A percentile compares a stretch with the other conserved stretches of the same genome.
Conservation (phyloP, 1,140 invertebrate genomes). For the Hormaphis cornu region DNA sequence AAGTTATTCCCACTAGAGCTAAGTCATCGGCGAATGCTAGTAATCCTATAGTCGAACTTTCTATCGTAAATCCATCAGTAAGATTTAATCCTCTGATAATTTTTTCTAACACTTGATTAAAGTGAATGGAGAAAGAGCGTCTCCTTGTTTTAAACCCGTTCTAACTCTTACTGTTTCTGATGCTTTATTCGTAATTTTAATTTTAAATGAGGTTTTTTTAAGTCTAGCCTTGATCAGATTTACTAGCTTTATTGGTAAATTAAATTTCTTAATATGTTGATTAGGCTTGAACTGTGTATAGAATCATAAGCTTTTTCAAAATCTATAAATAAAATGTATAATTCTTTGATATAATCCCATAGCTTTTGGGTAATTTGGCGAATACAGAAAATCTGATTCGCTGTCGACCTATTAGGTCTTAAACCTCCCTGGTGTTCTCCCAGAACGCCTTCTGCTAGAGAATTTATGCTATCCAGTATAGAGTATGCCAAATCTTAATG, state of each 20-base stretch:
- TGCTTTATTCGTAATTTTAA: background rate
- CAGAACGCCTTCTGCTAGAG: constrained; percentile 21
- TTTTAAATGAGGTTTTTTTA: background rate
- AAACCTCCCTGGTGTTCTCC: constrained; percentile 36
- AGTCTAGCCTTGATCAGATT: too few relatives aligned
- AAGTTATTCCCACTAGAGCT: background rate
- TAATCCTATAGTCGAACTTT: background rate
- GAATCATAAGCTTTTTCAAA: constrained; percentile 32
- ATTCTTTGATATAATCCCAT: constrained; percentile 29
- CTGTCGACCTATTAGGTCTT: constrained; percentile 26
- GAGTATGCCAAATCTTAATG: background rate
- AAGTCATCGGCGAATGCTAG: background rate
- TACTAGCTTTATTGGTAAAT: constrained; percentile 13
- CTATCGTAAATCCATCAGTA: background rate
- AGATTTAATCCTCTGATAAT: too few relatives aligned
- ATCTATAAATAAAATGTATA: constrained; percentile 35
- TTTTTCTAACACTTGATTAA: too few relatives aligned
- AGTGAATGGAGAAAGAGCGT: too few relatives aligned
- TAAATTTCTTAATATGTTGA: constrained; percentile 26
- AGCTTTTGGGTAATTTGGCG: constrained; percentile 24
- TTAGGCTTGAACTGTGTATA: background rate
- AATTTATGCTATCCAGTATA: constrained; percentile 21
- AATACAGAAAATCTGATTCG: constrained; percentile 35
- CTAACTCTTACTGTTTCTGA: background rate
- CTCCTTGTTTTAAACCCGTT: background rate